Base-by-base conservation (phyloP, 1,140 invertebrate species). In the Triops longicaudatus region DNA sequence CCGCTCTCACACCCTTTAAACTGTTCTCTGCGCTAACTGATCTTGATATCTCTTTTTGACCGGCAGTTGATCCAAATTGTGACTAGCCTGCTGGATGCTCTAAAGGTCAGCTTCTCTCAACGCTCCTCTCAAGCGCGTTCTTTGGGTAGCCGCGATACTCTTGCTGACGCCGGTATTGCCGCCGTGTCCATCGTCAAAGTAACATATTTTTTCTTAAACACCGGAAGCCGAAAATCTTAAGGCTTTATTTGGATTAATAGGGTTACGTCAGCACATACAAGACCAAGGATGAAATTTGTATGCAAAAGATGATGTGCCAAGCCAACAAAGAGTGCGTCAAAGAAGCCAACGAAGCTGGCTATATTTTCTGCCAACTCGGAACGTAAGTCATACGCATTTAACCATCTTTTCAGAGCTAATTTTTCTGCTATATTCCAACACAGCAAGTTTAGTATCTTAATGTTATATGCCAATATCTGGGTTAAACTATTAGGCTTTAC, bases 101-200 rank as follows among this genome's bases (percentile, higher is more conserved):
- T 96, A 81, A 95, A 95, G 84, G 94, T 93, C 9, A 95, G 93
- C 37, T 95, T 96, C 87, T 94, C 92, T 9, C 93, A 96, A 84
- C 90, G 94, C 79, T 95, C 93, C 6, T 83, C 94, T 78, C 85
- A 90, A 0, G 93, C 93, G 27, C 87, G 93, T 72, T 92, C 91
- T 41, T 85, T 94, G 77, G 94, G 94, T 78, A 90, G 88, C 82
- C 92, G 92, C 81, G 93, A 95, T 83, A 90, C 91, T 4, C 88
- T 95, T 42, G 93, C 92, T 79, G 93, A 96, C 81, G 93, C 93
- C 17, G 91, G 91, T 2, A 88, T 94, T 43, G 93, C 94, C 50
- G 89, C 92, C 10, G 91, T 95, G 80, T 88, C 92, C 43, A 91
- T 95, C 89, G 85, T 94, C 78, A 95, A 96, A 87, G 89, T 90